Base-by-base conservation (phyloP, 2,797 vertebrate genomes). In the Pelodytes ibericus region DNA sequence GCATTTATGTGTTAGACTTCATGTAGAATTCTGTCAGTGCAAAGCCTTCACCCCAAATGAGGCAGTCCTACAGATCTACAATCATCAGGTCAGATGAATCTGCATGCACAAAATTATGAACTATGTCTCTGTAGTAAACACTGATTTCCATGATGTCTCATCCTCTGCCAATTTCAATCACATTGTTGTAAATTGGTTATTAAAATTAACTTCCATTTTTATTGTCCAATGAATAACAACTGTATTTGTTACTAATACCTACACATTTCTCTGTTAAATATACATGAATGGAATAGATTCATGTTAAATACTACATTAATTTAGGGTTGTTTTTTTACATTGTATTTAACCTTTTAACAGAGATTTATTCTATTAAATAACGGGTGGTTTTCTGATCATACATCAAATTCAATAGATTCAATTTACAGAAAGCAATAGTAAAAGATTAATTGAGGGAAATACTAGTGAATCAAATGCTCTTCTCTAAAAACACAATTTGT, bases 21-120 rank as follows among this genome's bases (percentile, higher is more conserved):
- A 58, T 67, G 27, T 65, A 84, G 66, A 72, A 86, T 84, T 76
- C 4, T 80, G 77, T 78, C 87, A 86, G 76, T 49, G 36, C 26
- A 44, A 15, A 71, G 51, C 60, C 81, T 81, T 80, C 72, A 66
- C 41, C 58, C 57, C 44, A 27, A 53, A 10, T 10, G 57, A 59
- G 58, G 61, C 58, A 58, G 39, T 22, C 22, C 49, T 10, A 24
- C 25, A 36, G 24, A 60, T 66, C 41, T 39, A 1, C 2, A 66
- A 20, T 31, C 72, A 74, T 64, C 53, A 31, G 59, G 68, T 25
- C 71, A 67, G 44, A 15, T 39, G 13, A 47, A 59, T 18, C 24
- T 64, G 61, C 33, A 71, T 57, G 49, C 18, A 13, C 58, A 71
- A 71, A 78, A 78, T n/a, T n/a, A n/a, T n/a, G n/a, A n/a, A n/a